Conservation (phyloP, 1,140 invertebrate genomes). For the Mya arenaria region DNA sequence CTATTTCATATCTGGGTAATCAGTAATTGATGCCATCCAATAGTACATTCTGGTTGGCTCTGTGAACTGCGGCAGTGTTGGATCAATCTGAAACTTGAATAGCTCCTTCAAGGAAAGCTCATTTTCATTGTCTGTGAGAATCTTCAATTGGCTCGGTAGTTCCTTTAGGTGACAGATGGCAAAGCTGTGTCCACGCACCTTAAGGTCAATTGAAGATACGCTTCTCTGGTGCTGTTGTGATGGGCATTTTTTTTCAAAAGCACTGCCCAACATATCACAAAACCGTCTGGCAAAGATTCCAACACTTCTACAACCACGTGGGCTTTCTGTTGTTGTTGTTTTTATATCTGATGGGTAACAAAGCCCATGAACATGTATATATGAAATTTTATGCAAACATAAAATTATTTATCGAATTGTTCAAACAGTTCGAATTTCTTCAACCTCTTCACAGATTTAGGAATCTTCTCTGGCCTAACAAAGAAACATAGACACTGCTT, state of each 20-base stretch:
- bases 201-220: not conserved
- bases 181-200: not conserved
- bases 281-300: not conserved
- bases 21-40: not conserved
- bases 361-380: constrained; percentile 8
- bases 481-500: constrained; percentile 34
- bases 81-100: not conserved
- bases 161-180: not conserved
- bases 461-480: constrained; percentile 34
- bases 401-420: too few species aligned
- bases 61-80: not conserved
- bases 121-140: not conserved
- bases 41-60: not conserved
- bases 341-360: not conserved
- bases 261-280: not conserved
- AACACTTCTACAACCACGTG: constrained; percentile 24
- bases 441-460: not conserved
- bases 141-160: not conserved
- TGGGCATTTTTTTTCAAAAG: constrained; percentile 32
- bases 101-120: not conserved
- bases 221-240: not conserved
- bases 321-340: not conserved
- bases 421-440: not conserved
- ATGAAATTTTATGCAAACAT: not conserved
- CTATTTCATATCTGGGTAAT: constrained; percentile 28